Evolutionary conservation across 2,888 invertebrate species (phyloP), one percentile per base, ranked within the genome.

Genomic region (Hybos culiciformis): DNA sequence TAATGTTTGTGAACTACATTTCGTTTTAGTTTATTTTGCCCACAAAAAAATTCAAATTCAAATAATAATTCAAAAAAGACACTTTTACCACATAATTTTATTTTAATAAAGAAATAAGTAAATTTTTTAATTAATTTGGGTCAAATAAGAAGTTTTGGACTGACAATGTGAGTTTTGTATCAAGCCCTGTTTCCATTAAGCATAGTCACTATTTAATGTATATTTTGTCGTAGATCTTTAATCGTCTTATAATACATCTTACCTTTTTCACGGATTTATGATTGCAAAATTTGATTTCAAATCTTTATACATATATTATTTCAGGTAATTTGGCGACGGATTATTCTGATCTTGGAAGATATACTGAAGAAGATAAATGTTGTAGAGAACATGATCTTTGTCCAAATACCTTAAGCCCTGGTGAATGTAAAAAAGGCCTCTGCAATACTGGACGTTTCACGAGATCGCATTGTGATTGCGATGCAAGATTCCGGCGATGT

Each of bases 311-410:
- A 18, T 21, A 12, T 9, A 5, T 3, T 2, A 15, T 7, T 8
- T 4, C 43, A 70, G 70, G 83, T 18, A 75, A 72, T 46, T 62
- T 70, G 12, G 81, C 83, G 1, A 54, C 56, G 3, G 71, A 74
- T 50, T 76, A 73, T 54, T 69, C 75, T 23, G 82, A 83, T 48
- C 60, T 83, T 46, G 83, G 83, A 1, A 58, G 63, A 1, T 74
- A 79, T 53, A 52, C 60, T 0, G 72, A 73, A 40, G 79, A 82
- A 54, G 84, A 84, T 58, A 68, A 69, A 19, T 84, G 83, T 53
- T 84, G 83, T 54, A 68, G 82, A 18, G 79, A 78, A 46, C 83
- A 83, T 59, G 83, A 83, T 56, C 71, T 75, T 51, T 83, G 83
- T 50, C 75, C 78, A 1, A 67, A 72, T 50, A 71, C 71, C 3